Evolutionary conservation across 2,888 invertebrate species (phyloP), one percentile per base, ranked within the genome.

Genomic region (Hirudinaria manillensis): DNA sequence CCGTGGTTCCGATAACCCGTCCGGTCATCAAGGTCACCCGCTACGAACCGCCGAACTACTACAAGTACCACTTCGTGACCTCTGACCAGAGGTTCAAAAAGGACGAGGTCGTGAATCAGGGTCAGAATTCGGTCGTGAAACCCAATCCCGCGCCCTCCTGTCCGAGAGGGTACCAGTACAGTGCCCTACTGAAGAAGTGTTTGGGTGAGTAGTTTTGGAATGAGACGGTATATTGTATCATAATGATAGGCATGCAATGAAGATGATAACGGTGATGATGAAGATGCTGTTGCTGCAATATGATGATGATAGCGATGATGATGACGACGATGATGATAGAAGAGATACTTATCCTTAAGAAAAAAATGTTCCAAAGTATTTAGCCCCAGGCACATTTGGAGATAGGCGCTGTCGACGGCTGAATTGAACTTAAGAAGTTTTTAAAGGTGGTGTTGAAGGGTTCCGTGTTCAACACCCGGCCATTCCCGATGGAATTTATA

Each of bases 1-100:
- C 86, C 1, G 83, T 85, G 76, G 81, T 85, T 27, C 56, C 51
- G 21, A 72, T 56, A 13, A 19, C 61, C 0, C 36, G 34, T 36
- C 72, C 61, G 24, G 61, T 61, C 61, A 29, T 61, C 61, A 61
- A 27, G 10, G 24, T 29, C 7, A 27, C 29, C 24, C 29, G 10
- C 29, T 24, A 27, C 10, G 29, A 29, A 10, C 19, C 24, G 2
- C 61, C 24, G 24, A 29, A 61, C 61, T 27, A 24, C 19, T 61
- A 27, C 61, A 61, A 61, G 29, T 29, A 61, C 61, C 24, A 27
- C 24, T 29, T 61, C n/a, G 24, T 29, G 61, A 61, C 61, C 6
- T 27, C 61, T 27, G 61, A 61, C 10, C 29, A 24, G 29, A 61
- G 61, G 19, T 24, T 27, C 24, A 61, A 61, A 4, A 24, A 61